These are phyloP conservation scores for Rhincodon typus DNA, from an alignment of 2,797 vertebrate genomes.

Conservation along the genomic window DNA sequence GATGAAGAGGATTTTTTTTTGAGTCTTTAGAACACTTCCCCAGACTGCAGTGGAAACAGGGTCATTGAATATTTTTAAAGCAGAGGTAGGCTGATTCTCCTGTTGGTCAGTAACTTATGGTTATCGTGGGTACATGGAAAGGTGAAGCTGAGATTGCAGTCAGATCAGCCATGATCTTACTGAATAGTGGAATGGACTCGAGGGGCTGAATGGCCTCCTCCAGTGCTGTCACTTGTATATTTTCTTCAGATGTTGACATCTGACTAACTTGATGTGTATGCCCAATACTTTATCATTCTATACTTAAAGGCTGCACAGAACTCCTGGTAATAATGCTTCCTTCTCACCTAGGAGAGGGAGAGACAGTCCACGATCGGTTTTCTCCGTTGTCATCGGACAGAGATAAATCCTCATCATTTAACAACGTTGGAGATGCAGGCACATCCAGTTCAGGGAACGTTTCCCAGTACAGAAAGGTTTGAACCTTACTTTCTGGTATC, in stretches of 20 bases:
- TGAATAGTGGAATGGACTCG: neutral
- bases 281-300: neutral
- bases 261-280: neutral
- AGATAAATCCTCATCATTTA: neutral
- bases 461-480: conserved; percentile 22
- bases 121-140: neutral
- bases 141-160: neutral
- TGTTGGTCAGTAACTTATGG: neutral
- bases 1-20: no score
- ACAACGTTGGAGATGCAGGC: neutral
- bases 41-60: no score
- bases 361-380: neutral
- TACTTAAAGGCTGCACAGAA: neutral
- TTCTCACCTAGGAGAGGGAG: neutral
- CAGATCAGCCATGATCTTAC: neutral
- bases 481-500: neutral
- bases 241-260: neutral
- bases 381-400: neutral
- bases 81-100: no score
- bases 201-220: neutral
- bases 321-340: neutral
- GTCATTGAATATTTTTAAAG: no score
- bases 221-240: neutral
- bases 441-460: neutral
- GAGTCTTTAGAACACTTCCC: no score